A percentile compares a stretch with the other conserved stretches of the same genome.
These are phyloP conservation scores for Orcinus orca DNA, from an alignment of 2,113 vertebrate species.

Conservation along the genomic window DNA sequence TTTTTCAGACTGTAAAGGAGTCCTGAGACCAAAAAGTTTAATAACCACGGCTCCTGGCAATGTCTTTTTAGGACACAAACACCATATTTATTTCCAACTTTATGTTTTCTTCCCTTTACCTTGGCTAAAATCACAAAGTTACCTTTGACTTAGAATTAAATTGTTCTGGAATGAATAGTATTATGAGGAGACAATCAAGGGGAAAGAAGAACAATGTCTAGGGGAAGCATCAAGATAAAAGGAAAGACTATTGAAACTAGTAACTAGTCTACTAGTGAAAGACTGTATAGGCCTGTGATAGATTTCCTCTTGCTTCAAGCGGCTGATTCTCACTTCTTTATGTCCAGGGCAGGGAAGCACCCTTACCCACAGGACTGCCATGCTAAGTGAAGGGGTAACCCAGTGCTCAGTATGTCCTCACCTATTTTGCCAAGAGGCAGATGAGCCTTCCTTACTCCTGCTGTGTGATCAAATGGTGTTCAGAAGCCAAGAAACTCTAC, in stretches of 20 bases:
- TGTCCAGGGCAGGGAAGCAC: neutral
- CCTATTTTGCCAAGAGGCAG: slow-evolving; percentile 30
- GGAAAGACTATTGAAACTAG: neutral
- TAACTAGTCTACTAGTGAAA: neutral
- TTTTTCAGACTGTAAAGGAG: neutral
- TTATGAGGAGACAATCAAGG: neutral
- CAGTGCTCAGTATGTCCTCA: neutral
- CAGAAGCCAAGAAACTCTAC: slow-evolving; percentile 13
- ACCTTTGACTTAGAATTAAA: neutral
- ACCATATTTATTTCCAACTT: neutral
- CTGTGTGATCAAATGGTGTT: neutral
- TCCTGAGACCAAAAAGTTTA: neutral
- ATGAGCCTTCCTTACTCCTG: neutral
- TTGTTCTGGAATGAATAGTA: slow-evolving; percentile 5
- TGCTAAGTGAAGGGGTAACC: neutral
- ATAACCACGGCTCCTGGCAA: neutral
- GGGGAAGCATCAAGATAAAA: neutral
- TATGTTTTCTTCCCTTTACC: neutral
- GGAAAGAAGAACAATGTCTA: neutral
- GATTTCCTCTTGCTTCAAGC: neutral
- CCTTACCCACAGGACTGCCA: accelerated
- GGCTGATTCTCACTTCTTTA: neutral
- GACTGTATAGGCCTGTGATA: neutral
- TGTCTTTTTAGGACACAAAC: neutral
- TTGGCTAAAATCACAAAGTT: neutral